phyloP scores from a whole-genome alignment of 2,113 vertebrate genomes.

The Sinosuthora webbiana region DNA sequence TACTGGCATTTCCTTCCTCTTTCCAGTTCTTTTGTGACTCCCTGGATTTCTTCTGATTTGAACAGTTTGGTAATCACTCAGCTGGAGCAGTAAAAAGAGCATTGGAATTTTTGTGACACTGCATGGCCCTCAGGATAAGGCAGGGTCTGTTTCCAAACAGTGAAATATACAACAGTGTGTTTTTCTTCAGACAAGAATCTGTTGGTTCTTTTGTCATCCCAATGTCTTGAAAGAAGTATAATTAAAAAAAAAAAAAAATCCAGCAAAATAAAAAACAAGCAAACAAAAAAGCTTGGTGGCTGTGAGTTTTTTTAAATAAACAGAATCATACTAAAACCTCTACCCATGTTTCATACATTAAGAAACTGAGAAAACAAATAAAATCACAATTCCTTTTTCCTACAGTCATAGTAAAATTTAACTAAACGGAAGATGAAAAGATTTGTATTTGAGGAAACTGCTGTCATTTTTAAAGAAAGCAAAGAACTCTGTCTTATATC shows the following conservation, averaged over 20 bases:
- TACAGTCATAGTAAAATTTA: not conserved
- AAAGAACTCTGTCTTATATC: not conserved
- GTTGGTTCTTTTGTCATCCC: not conserved
- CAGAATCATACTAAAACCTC: not conserved
- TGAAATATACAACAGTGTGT: not conserved
- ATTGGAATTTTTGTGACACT: not conserved
- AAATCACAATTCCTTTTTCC: not conserved
- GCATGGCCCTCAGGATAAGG: not conserved
- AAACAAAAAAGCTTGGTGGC: not conserved
- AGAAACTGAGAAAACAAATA: not conserved
- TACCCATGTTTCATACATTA: not conserved
- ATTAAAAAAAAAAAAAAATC: not conserved
- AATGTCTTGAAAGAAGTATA: not conserved
- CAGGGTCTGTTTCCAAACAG: not conserved
- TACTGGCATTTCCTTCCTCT: not conserved
- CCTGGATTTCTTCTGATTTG: not conserved
- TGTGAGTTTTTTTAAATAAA: not conserved
- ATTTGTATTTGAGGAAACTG: accelerated
- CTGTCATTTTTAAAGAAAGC: not conserved
- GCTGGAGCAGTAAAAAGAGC: not conserved
- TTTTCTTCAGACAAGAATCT: not conserved
- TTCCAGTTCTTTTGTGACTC: not conserved
- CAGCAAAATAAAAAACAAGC: not conserved
- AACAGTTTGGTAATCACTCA: not conserved
- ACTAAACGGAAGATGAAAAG: not conserved